These are phyloP conservation scores for Diarsia rubi DNA, from an alignment of 2,888 invertebrate genomes.

Conservation along the genomic window DNA sequence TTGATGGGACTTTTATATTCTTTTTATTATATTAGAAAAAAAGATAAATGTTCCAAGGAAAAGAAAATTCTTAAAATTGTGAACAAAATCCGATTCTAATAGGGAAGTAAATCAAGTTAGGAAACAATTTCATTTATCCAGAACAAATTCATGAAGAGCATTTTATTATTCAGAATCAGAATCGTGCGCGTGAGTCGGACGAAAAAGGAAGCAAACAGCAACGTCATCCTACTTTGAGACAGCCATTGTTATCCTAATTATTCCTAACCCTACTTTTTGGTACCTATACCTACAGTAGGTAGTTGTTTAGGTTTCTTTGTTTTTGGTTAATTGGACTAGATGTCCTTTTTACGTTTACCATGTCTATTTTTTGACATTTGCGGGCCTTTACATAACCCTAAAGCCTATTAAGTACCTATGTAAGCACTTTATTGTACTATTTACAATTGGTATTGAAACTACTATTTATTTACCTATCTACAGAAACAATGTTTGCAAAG, in stretches of 20 bases:
- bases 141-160: conserved; percentile 11
- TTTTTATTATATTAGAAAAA: not conserved
- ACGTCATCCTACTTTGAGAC: conserved; percentile 33
- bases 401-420: not conserved
- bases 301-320: conserved; percentile 7
- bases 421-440: not conserved
- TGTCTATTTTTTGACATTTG: not conserved
- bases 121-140: conserved; percentile 12
- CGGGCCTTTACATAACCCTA: not conserved
- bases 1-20: not conserved
- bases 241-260: conserved; percentile 42
- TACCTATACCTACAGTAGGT: too few relatives aligned
- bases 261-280: conserved; percentile 30
- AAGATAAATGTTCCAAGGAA: not conserved
- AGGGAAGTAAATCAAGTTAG: not conserved
- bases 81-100: not conserved
- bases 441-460: not conserved
- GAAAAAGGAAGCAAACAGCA: conserved; percentile 7
- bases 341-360: too few relatives aligned
- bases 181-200: conserved; percentile 49
- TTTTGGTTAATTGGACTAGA: not conserved
- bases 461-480: not conserved
- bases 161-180: conserved; percentile 28
- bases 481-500: conserved; percentile 13
- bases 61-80: not conserved